A percentile compares a stretch with the other conserved stretches of the same genome.
Evolutionary conservation across 2,888 invertebrate genomes (phyloP).

Genomic region (Caprella mutica): DNA sequence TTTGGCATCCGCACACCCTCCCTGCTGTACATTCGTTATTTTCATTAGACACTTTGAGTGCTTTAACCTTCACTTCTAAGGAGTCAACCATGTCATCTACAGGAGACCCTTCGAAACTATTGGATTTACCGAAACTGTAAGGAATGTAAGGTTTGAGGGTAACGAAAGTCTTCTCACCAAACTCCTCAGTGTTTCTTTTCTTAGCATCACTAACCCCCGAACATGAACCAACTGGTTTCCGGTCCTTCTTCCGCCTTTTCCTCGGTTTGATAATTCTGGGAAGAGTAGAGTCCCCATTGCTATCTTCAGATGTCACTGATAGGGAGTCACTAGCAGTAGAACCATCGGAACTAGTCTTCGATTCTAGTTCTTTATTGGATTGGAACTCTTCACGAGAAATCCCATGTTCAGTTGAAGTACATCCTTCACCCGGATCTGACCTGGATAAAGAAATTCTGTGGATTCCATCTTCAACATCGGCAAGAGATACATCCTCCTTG

Average conservation of each 20-base stretch:
- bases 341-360: too few relatives aligned
- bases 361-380: too few relatives aligned
- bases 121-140: constrained; percentile 37
- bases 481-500: too few relatives aligned
- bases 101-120: neutral
- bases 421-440: too few relatives aligned
- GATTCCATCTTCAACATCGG: too few relatives aligned
- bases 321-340: constrained; percentile 22
- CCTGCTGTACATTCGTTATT: neutral
- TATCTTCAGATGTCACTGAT: constrained; percentile 53
- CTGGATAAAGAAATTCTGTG: too few relatives aligned
- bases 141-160: constrained; percentile 46
- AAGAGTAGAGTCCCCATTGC: constrained; percentile 64
- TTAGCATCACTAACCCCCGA: neutral
- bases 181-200: neutral
- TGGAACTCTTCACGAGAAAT: too few relatives aligned
- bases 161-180: constrained; percentile 35
- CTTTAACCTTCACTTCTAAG: neutral
- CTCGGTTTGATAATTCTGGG: constrained; percentile 80
- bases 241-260: constrained; percentile 76
- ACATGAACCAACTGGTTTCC: constrained; percentile 6
- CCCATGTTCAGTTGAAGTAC: too few relatives aligned
- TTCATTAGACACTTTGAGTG: neutral
- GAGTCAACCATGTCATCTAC: neutral
- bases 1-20: constrained; percentile 20